Evolutionary conservation across 2,797 vertebrate genomes (phyloP).

Genomic region (Rhinichthys osculus): DNA sequence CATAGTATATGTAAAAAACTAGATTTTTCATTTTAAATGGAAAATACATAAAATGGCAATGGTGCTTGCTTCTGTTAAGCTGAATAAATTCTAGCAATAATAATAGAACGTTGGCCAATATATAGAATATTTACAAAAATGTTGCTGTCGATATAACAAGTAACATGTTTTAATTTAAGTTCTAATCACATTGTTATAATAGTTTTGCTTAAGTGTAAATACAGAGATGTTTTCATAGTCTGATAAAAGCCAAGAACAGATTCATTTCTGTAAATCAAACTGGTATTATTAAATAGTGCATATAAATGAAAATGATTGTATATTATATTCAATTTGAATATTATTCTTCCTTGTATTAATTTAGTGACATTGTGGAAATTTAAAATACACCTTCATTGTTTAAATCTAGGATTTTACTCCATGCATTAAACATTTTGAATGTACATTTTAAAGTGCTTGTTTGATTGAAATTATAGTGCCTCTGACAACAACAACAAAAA

Average conservation of each 20-base stretch:
- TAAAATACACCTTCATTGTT: not conserved
- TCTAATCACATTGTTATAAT: not conserved
- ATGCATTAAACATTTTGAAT: not conserved
- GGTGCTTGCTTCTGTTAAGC: not conserved
- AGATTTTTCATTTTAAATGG: too few relatives aligned
- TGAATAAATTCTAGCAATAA: not conserved
- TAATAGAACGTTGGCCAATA: not conserved
- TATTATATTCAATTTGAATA: not conserved
- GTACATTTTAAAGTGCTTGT: not conserved
- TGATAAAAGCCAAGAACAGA: too few relatives aligned
- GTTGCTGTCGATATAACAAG: not conserved
- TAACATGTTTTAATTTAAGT: not conserved
- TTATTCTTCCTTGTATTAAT: not conserved
- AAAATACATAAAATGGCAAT: not conserved
- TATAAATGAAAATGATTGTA: not conserved
- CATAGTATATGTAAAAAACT: not conserved
- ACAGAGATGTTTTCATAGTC: not conserved
- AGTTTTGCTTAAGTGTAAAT: not conserved
- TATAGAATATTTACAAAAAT: not conserved
- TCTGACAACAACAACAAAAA: not conserved
- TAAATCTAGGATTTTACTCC: not conserved
- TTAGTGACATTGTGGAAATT: not conserved
- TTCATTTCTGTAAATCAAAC: too few relatives aligned
- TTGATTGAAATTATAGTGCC: not conserved
- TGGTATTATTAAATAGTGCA: not conserved